A percentile compares a stretch with the other conserved stretches of the same genome.
Evolutionary conservation across 2,797 vertebrate species (phyloP).

Genomic region (Pelobates cultripes): DNA sequence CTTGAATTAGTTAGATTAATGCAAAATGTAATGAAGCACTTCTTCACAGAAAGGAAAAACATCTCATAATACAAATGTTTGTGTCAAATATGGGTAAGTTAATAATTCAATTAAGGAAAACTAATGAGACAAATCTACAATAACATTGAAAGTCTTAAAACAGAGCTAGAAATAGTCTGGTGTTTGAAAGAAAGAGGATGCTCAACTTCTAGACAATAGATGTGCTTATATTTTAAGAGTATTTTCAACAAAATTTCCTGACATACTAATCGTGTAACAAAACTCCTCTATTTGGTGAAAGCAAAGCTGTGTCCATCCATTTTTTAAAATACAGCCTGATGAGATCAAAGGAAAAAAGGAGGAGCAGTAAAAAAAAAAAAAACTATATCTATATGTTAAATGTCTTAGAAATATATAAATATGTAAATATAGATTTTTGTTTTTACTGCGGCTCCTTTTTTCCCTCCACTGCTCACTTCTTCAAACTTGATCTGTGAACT

Average conservation of each 20-base stretch:
- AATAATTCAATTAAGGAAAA: conserved; percentile 4
- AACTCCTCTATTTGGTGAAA: too few species aligned
- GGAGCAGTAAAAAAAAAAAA: too few species aligned
- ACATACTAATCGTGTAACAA: too few species aligned
- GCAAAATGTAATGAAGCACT: conserved; percentile 13
- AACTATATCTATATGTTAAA: too few species aligned
- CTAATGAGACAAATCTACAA: conserved; percentile 2
- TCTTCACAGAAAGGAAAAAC: neutral
- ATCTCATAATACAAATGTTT: conserved; percentile 6
- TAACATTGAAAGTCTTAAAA: neutral
- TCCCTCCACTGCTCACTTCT: too few species aligned
- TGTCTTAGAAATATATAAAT: too few species aligned
- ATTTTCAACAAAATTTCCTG: neutral
- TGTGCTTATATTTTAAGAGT: neutral
- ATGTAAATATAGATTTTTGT: too few species aligned
- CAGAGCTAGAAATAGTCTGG: neutral
- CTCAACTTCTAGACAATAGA: neutral
- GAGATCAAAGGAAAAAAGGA: too few species aligned
- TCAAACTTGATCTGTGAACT: too few species aligned
- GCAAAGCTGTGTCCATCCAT: too few species aligned
- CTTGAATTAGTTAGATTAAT: conserved; percentile 4
- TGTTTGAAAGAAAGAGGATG: neutral
- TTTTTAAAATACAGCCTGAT: too few species aligned
- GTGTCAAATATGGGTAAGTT: neutral
- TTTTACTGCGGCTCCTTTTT: too few species aligned